Evolutionary conservation across 2,888 invertebrate genomes (phyloP).

Genomic region (Aphelenchoides bicaudatus): DNA sequence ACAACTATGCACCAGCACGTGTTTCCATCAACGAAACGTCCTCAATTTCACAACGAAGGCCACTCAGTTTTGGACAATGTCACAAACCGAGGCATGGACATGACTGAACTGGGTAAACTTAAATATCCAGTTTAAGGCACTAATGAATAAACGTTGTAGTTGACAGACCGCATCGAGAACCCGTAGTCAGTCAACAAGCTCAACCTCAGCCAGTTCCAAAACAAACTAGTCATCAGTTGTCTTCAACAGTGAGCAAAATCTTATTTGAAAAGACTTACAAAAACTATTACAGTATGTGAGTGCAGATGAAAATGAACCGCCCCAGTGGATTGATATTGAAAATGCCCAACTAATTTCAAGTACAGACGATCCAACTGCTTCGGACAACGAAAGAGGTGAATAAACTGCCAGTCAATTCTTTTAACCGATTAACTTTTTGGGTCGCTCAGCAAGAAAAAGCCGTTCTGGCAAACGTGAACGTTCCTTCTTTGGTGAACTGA

Average conservation of each 20-base stretch:
- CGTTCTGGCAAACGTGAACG: slow-evolving; percentile 39
- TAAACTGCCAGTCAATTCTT: neutral
- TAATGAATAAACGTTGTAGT: no score
- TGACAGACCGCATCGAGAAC: slow-evolving; percentile 18
- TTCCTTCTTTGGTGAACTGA: slow-evolving; percentile 57
- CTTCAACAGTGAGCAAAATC: no score
- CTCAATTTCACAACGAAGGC: no score
- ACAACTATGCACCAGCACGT: no score
- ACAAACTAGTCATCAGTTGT: no score
- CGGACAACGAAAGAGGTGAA: neutral
- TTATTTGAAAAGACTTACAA: no score
- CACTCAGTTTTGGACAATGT: slow-evolving; percentile 2
- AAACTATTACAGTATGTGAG: slow-evolving; percentile 3
- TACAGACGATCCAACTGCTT: neutral
- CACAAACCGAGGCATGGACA: neutral
- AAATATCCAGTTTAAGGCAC: no score
- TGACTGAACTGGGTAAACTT: slow-evolving; percentile 18
- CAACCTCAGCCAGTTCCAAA: no score
- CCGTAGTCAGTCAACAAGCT: slow-evolving; percentile 8
- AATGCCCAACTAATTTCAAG: slow-evolving; percentile 3
- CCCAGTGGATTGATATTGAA: slow-evolving; percentile 4
- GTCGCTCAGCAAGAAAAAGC: slow-evolving; percentile 16
- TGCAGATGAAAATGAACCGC: slow-evolving; percentile 7
- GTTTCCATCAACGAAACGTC: no score
- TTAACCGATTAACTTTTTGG: neutral